Evolutionary conservation across 2,113 vertebrate species (phyloP).

Genomic region (Danionella cerebrum): DNA sequence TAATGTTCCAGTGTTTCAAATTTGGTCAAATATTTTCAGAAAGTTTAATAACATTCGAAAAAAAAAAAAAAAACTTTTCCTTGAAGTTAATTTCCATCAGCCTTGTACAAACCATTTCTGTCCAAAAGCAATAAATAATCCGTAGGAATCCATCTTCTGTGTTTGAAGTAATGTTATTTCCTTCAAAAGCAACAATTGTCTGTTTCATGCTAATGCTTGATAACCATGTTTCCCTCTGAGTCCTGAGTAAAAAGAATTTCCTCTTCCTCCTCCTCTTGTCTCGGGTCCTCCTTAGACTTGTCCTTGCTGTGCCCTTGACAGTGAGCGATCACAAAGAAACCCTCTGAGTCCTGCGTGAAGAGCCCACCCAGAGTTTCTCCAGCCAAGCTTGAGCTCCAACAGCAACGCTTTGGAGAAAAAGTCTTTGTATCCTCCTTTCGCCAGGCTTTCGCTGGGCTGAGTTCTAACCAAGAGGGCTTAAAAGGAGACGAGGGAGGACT

Average conservation of each 20-base stretch:
- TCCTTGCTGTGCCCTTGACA: conserved; percentile 39
- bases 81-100: too few relatives aligned
- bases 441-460: conserved; percentile 14
- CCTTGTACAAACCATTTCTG: too few relatives aligned
- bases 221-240: conserved; percentile 66
- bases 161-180: too few relatives aligned
- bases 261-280: conserved; percentile 42
- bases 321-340: conserved; percentile 61
- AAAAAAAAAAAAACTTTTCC: too few relatives aligned
- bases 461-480: background rate
- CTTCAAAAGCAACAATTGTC: too few relatives aligned
- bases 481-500: conserved; percentile 3
- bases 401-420: too few relatives aligned
- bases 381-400: too few relatives aligned
- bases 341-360: conserved; percentile 69
- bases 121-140: background rate
- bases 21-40: too few relatives aligned
- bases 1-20: too few relatives aligned
- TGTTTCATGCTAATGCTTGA: conserved; percentile 55
- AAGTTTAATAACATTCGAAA: too few relatives aligned
- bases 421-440: background rate
- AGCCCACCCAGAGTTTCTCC: conserved; percentile 48
- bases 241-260: conserved; percentile 68
- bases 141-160: too few relatives aligned
- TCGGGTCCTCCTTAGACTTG: conserved; percentile 40